Percentiles rank a stretch among this genome's conserved stretches.
Conservation (phyloP, 2,888 invertebrate species). For the Pristionchus arcanus region DNA sequence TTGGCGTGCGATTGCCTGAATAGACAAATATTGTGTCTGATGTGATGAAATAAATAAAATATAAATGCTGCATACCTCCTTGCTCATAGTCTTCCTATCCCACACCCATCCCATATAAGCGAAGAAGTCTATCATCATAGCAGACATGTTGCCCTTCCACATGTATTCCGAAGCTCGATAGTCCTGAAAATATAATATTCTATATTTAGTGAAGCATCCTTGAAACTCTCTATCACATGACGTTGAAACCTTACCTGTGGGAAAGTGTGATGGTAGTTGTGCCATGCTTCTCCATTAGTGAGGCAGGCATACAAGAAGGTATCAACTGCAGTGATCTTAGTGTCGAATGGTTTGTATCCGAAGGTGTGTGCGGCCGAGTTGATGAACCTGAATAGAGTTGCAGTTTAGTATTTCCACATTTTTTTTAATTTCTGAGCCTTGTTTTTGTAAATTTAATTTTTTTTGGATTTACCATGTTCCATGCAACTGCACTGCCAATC, state of each 20-base stretch:
- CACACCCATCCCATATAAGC: slow-evolving; percentile 58
- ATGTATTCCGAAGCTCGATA: slow-evolving; percentile 76
- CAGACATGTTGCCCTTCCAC: slow-evolving; percentile 72
- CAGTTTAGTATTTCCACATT: not conserved
- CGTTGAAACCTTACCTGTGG: slow-evolving; percentile 78
- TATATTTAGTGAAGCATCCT: too few relatives aligned
- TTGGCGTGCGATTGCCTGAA: slow-evolving; percentile 50
- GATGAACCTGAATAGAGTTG: slow-evolving; percentile 83
- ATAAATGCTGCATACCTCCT: not conserved
- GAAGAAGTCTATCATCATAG: slow-evolving; percentile 73
- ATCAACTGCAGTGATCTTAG: slow-evolving; percentile 80
- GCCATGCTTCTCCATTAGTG: slow-evolving; percentile 80
- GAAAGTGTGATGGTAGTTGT: slow-evolving; percentile 82
- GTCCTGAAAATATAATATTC: slow-evolving; percentile 60
- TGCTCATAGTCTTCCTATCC: slow-evolving; percentile 53
- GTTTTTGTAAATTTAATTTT: not conserved
- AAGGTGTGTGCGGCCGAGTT: slow-evolving; percentile 93
- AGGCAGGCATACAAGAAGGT: slow-evolving; percentile 72
- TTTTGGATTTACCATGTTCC: slow-evolving; percentile 86
- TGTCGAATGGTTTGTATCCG: slow-evolving; percentile 94
- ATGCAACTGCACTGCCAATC: slow-evolving; percentile 91
- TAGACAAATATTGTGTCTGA: not conserved
- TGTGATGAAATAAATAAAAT: not conserved
- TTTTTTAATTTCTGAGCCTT: too few relatives aligned
- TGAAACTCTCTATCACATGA: too few relatives aligned